phyloP scores from a whole-genome alignment of 2,797 vertebrate species.

The Clarias laeviceps region DNA sequence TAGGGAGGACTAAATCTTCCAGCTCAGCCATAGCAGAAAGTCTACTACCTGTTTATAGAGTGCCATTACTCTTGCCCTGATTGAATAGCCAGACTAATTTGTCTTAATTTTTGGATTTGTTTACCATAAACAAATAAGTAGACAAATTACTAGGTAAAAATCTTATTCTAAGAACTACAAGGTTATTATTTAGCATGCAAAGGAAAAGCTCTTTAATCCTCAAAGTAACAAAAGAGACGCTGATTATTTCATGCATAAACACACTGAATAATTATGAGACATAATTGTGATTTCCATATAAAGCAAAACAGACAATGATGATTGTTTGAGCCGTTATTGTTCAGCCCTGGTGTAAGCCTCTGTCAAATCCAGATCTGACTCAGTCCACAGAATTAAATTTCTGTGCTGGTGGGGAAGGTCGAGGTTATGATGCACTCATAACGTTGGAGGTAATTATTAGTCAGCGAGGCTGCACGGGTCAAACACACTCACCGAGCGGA shows the following conservation, averaged over 20 bases:
- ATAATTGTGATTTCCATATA: not conserved
- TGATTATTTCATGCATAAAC: not conserved
- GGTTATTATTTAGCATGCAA: not conserved
- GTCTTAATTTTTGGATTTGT: not conserved
- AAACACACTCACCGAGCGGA: slow-evolving; percentile 39
- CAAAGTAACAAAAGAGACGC: not conserved
- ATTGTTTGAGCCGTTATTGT: not conserved
- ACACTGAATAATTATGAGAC: not conserved
- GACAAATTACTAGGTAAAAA: not conserved
- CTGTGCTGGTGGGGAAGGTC: slow-evolving; percentile 23
- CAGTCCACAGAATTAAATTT: slow-evolving; percentile 33
- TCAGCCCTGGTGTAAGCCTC: not conserved
- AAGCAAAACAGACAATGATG: not conserved
- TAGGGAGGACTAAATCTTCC: not conserved
- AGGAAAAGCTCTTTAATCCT: not conserved
- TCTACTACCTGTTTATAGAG: not conserved
- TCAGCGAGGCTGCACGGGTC: slow-evolving; percentile 44
- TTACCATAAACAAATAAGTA: not conserved
- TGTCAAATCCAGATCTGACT: slow-evolving; percentile 28
- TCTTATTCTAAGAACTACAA: no score
- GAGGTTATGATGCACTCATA: slow-evolving; percentile 41
- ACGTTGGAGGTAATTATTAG: slow-evolving; percentile 44
- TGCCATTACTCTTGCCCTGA: not conserved
- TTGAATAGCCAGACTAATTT: not conserved
- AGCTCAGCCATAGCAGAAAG: not conserved